Percentiles rank a stretch among this genome's conserved stretches.
These are phyloP conservation scores for Sarcophaga rosellei DNA, from an alignment of 2,888 invertebrate genomes.

Conservation along the genomic window DNA sequence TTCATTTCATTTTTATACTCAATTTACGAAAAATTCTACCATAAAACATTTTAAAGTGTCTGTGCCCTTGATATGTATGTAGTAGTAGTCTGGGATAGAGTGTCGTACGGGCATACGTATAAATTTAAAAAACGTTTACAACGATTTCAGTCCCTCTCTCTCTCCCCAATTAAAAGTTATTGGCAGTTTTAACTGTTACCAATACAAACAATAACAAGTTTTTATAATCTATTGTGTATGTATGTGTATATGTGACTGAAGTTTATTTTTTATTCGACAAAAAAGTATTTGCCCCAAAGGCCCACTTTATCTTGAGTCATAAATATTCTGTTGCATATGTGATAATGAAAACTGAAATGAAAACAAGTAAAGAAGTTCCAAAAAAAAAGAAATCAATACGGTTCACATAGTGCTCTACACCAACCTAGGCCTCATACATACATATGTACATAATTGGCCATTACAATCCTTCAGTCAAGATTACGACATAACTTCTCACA, in stretches of 20 bases:
- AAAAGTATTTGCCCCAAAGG: constrained; percentile 69
- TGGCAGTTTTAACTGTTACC: constrained; percentile 33
- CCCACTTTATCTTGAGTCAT: constrained; percentile 71
- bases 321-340: constrained; percentile 64
- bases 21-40: background rate
- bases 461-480: no score
- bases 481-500: no score
- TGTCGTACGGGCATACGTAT: background rate
- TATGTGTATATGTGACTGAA: background rate
- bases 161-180: constrained; percentile 26
- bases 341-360: constrained; percentile 50
- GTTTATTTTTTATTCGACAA: constrained; percentile 31
- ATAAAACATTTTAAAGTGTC: constrained; percentile 20
- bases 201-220: background rate
- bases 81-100: no score
- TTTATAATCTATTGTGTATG: background rate
- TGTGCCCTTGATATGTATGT: background rate
- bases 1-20: background rate
- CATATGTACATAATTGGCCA: no score
- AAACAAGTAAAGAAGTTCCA: background rate
- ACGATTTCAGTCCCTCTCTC: background rate
- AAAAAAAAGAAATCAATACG: constrained; percentile 37
- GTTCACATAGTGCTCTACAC: background rate
- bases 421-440: no score
- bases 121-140: constrained; percentile 13